Evolutionary conservation across 92 coral and sea anemone genomes (phyloP).

Genomic region (Epizoanthus scotinus): DNA sequence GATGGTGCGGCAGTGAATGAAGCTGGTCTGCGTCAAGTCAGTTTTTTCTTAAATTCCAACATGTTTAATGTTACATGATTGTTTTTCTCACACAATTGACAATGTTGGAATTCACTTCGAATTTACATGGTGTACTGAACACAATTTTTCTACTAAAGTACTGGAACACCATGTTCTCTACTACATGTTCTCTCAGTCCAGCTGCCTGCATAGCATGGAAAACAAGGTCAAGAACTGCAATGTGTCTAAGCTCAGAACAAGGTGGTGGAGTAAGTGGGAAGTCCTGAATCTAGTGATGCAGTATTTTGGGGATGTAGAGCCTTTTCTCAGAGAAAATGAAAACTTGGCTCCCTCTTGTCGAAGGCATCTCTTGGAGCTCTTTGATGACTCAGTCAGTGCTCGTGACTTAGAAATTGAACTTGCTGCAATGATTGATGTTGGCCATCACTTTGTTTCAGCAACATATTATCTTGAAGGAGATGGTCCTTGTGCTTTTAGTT

Average conservation of each 20-base stretch:
- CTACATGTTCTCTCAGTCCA: slow-evolving; percentile 41
- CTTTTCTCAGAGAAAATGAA: slow-evolving; percentile 49
- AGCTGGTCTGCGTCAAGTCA: slow-evolving; percentile 24
- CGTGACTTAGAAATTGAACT: slow-evolving; percentile 48
- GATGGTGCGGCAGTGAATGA: slow-evolving; percentile 37
- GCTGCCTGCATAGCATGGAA: slow-evolving; percentile 19
- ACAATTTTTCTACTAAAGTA: slow-evolving; percentile 19
- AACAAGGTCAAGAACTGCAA: slow-evolving; percentile 26
- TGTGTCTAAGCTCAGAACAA: slow-evolving; percentile 40
- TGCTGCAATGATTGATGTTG: slow-evolving; percentile 59
- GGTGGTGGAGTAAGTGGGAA: slow-evolving; percentile 59
- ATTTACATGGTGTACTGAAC: not conserved
- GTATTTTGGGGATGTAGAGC: slow-evolving; percentile 47
- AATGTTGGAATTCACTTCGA: slow-evolving; percentile 12
- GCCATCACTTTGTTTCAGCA: slow-evolving; percentile 54
- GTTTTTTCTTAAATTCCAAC: slow-evolving; percentile 15
- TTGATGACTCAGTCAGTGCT: slow-evolving; percentile 51
- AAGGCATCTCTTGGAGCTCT: slow-evolving; percentile 36
- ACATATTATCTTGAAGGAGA: slow-evolving; percentile 54
- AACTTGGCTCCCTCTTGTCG: slow-evolving; percentile 39
- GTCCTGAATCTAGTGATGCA: slow-evolving; percentile 53
- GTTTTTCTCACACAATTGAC: slow-evolving; percentile 18
- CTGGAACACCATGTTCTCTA: slow-evolving; percentile 36
- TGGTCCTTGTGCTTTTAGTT: slow-evolving; percentile 42
- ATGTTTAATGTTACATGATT: slow-evolving; percentile 19